Evolutionary conservation across 2,888 invertebrate genomes (phyloP), one percentile per base, ranked within the genome.

Genomic region (Gari tellinella): DNA sequence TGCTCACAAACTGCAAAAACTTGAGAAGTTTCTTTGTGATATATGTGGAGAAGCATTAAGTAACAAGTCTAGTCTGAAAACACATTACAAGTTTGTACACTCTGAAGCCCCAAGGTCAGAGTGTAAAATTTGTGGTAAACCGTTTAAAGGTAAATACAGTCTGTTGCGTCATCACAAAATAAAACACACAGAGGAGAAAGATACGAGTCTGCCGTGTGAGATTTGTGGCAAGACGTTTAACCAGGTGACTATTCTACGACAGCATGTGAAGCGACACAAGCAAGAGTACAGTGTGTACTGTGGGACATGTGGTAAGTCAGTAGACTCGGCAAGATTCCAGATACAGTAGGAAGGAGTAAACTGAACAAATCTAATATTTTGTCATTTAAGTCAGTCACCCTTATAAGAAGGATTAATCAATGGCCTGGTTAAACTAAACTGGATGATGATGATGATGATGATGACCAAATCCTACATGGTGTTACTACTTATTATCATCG

Each of bases 121-220:
- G 23, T 69, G 69, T 26, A 23, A 49, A n/a, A 26, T 51, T 12
- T 69, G 69, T 52, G 69, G 69, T 0, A 69, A 69, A 58, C 31
- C 52, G 14, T 63, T 69, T n/a, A 69, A 69, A 63, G 69, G 69
- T 52, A 57, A 25, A 23, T 63, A 69, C 69, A 69, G 69, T 40
- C 46, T 69, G 12, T 41, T 45, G 21, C 38, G 69, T 21, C 69
- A 69, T 38, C 52, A 52, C 17, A 57, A 49, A 14, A 63, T 37
- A 2, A 25, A 45, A 21, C 69, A 69, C 52, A 48, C 58, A 14
- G 69, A 69, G 17, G 43, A 41, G 7, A 52, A 45, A 19, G 26
- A 38, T 19, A 26, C 15, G 10, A 26, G 31, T 40, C 43, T 52
- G 17, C 45, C 69, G 0, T 69, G 69, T 41, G 45, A 63, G 10